These are phyloP conservation scores for Pseudorectes ferrugineus DNA, from an alignment of 2,113 vertebrate genomes.

Conservation along the genomic window DNA sequence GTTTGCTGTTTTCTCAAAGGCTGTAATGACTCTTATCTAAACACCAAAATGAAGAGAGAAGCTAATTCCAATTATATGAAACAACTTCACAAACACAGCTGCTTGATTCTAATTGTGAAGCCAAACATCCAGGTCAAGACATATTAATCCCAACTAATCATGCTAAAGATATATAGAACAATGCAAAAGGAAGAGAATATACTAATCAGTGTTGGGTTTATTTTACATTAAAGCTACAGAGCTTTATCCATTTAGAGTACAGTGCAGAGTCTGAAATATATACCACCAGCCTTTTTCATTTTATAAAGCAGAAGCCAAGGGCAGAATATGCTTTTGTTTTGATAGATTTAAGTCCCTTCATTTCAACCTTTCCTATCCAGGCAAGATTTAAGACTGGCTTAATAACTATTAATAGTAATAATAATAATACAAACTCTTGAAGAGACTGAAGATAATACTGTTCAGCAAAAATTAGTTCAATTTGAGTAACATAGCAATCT, in stretches of 20 bases:
- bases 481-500: not conserved
- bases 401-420: not conserved
- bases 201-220: slow-evolving; percentile 9
- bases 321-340: not conserved
- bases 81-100: slow-evolving; percentile 4
- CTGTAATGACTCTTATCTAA: slow-evolving; percentile 49
- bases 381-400: not conserved
- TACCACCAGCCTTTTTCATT: not conserved
- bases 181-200: slow-evolving; percentile 18
- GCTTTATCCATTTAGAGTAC: not conserved
- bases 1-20: slow-evolving; percentile 38
- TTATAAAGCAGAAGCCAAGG: not conserved
- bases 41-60: slow-evolving; percentile 56
- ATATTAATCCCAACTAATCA: slow-evolving; percentile 41
- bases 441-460: not conserved
- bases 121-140: slow-evolving; percentile 48
- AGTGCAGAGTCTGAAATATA: not conserved
- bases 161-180: slow-evolving; percentile 22
- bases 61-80: slow-evolving; percentile 45
- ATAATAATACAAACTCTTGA: not conserved
- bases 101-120: slow-evolving; percentile 55
- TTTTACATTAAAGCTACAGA: slow-evolving; percentile 23
- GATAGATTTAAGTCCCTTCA: not conserved
- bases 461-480: not conserved
- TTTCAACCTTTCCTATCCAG: not conserved